Conservation (phyloP, 1,140 invertebrate species). For the Drosophila subobscura region DNA sequence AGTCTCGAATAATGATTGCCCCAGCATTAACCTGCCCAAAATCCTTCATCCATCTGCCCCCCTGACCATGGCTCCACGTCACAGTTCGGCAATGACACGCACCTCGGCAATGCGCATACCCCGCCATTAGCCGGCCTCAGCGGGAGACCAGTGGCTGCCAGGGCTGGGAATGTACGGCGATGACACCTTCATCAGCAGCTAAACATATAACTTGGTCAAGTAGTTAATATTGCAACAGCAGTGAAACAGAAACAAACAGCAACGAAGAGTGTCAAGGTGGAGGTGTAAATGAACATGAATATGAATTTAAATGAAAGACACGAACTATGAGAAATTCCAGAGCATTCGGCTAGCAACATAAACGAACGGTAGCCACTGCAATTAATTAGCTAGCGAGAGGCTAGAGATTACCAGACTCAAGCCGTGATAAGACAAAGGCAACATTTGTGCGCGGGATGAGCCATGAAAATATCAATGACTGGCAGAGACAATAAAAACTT, state of each 20-base stretch:
- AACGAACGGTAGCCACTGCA: constrained; percentile 54
- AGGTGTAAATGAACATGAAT: constrained; percentile 33
- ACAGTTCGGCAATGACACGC: constrained; percentile 58
- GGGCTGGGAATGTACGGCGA: neutral
- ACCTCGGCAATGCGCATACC: constrained; percentile 58
- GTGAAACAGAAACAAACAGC: constrained; percentile 16
- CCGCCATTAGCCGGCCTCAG: constrained; percentile 43
- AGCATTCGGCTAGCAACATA: constrained; percentile 13
- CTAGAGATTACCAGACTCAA: constrained; percentile 25
- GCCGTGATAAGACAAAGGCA: constrained; percentile 36
- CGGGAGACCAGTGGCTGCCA: neutral
- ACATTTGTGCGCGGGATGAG: constrained; percentile 22
- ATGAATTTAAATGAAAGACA: constrained; percentile 33
- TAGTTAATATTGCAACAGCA: constrained; percentile 57
- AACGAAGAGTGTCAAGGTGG: constrained; percentile 71
- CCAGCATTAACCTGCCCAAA: constrained; percentile 3
- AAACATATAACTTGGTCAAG: constrained; percentile 25
- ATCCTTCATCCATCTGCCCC: constrained; percentile 25
- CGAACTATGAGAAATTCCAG: constrained; percentile 32
- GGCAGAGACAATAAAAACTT: neutral
- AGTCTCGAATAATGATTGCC: constrained; percentile 15
- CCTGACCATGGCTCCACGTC: constrained; percentile 25
- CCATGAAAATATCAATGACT: neutral
- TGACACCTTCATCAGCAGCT: constrained; percentile 40
- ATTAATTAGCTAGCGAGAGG: constrained; percentile 60